Evolutionary conservation across 2,888 invertebrate genomes (phyloP), one percentile per base, ranked within the genome.

Genomic region (Xanthorhoe designata): DNA sequence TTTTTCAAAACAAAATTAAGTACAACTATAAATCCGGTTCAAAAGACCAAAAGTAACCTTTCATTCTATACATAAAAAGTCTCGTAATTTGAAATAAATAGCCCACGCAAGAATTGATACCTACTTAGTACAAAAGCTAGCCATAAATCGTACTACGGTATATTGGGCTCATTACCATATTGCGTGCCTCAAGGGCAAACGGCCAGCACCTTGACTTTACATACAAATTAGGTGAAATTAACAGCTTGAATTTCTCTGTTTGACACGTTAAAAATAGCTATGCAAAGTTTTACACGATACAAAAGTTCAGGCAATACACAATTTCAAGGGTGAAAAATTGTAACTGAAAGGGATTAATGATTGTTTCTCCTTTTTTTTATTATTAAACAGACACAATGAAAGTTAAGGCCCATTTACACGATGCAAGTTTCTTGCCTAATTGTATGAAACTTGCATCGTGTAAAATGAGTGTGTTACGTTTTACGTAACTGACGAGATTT

Each of bases 171-270:
- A 80, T 77, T 74, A 70, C 67, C 74, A 68, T 61, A 77, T 81
- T 72, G 80, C 81, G 81, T 81, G 81, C 18, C 62, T 75, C 78
- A 77, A 79, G 80, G 78, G 69, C 75, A 66, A 68, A 45, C 61
- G 32, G 62, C 69, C 64, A 50, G 50, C 68, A 78, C 80, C 80
- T 81, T 81, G 80, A 76, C 70, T 62, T 63, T 74, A 71, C 66
- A 72, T 74, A 71, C 72, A 74, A 71, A 70, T 72, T 64, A 74
- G 70, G 75, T 76, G 69, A 77, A 71, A 60, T 53, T 64, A 32
- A 53, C 35, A 54, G 49, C 61, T 38, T 45, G 38, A 47, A 55
- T 49, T 61, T 32, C 13, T 7, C 19, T 54, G 49, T 18, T 63
- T 49, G 38, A 53, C 64, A 49, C 58, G 52, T 57, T 13, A 38